phyloP scores from a whole-genome alignment of 2,888 invertebrate genomes.

The Metacarcinus magister region DNA sequence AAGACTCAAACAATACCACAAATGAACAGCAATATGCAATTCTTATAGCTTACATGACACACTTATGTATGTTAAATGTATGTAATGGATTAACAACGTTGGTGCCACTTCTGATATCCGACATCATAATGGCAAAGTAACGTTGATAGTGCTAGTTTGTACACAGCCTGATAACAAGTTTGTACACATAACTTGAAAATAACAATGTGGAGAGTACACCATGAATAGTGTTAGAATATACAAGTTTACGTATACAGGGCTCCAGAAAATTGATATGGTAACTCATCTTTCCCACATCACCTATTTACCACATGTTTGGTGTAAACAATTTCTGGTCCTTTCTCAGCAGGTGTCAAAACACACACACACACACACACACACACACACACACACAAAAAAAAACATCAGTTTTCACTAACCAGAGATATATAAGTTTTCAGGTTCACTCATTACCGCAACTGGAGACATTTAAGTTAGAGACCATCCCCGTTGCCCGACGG shows the following conservation, averaged over 20 bases:
- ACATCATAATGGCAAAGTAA: background rate
- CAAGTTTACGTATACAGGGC: background rate
- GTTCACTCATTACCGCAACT: background rate
- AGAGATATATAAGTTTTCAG: background rate
- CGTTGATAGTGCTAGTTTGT: background rate
- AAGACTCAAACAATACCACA: background rate
- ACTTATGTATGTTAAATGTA: background rate
- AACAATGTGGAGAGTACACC: background rate
- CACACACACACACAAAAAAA: conserved; percentile 17
- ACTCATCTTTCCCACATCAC: background rate
- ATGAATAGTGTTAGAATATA: background rate
- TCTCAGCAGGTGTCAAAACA: background rate
- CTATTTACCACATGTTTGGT: background rate
- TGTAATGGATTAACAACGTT: background rate
- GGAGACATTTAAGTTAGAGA: background rate
- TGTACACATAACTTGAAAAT: background rate
- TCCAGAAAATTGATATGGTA: background rate
- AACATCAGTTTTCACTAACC: background rate
- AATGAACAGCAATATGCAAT: background rate
- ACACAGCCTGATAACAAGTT: background rate
- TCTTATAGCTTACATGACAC: background rate
- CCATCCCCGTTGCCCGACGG: no score
- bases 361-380: conserved; percentile 71
- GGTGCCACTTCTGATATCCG: background rate
- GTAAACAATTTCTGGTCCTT: background rate